Evolutionary conservation across 1,140 invertebrate species (phyloP), one percentile per base, ranked within the genome.

Genomic region (Idris sp.): DNA sequence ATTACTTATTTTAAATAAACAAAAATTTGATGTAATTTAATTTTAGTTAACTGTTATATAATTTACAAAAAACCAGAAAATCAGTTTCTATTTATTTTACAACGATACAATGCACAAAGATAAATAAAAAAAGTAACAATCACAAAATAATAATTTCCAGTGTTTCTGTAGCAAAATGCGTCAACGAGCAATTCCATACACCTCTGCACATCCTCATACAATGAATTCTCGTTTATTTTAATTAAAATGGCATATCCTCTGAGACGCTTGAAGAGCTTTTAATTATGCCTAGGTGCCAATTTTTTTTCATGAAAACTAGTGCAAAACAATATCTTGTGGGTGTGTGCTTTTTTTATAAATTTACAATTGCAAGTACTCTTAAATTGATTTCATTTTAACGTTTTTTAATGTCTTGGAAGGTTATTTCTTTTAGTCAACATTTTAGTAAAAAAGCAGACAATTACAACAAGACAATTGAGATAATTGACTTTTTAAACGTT

Each of bases 201-300:
- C 22, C 26, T 35, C 9, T 7, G 18, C 4, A 31, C 11, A 16
- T 35, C 30, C 40, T 44, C 28, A 25, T 25, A 4, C 53, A 14
- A 16, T 36, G 4, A 4, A 46, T 11, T 36, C 10, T 36, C 54
- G 41, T 59, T 46, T 59, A 36, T 59, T 59, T 59, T 46, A 44
- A 46, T 59, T 59, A 33, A 59, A 46, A 62, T 43, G 16, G 46
- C 58, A 16, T 40, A 31, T 43, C 44, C 26, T 25, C 26, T 46
- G n/a, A 19, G 18, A 10, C 33, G 48, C 19, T 22, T 16, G 4
- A 31, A 61, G 56, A 5, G 56, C 22, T 61, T 48, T 61, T 61
- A 38, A 61, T 61, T 59, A 59, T 59, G 18, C 19, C 28, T 28
- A 35, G 54, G 54, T 59, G 54, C 26, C 54, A 59, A 59, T 59